Evolutionary conservation across 1,140 invertebrate species (phyloP).

Genomic region (Nephila pilipes): DNA sequence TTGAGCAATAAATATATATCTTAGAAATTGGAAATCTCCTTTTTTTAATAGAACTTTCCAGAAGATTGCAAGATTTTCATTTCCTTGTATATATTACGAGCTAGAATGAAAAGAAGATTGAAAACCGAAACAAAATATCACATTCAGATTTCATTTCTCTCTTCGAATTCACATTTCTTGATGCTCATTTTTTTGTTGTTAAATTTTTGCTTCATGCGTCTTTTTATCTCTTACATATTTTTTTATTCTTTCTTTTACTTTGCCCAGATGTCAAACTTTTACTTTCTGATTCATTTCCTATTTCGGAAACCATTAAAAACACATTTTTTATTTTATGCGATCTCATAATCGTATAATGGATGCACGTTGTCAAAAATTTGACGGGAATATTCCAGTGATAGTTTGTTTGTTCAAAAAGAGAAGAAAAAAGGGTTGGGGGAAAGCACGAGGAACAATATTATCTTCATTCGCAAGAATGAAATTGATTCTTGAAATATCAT

Average conservation of each 20-base stretch:
- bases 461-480: background rate
- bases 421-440: background rate
- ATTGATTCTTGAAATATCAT: constrained; percentile 37
- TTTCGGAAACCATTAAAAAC: constrained; percentile 54
- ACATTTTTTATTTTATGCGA: constrained; percentile 29
- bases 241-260: background rate
- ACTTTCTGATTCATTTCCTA: constrained; percentile 55
- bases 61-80: constrained; percentile 14
- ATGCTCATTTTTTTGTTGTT: background rate
- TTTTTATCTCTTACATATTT: background rate
- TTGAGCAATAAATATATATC: background rate
- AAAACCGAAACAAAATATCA: constrained; percentile 5
- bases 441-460: constrained; percentile 3
- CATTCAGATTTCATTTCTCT: constrained; percentile 12
- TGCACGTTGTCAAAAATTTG: constrained; percentile 30
- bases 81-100: background rate
- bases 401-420: constrained; percentile 5
- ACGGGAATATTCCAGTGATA: constrained; percentile 9
- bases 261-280: constrained; percentile 36
- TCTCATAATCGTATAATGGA: constrained; percentile 48
- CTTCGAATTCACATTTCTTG: constrained; percentile 21
- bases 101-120: background rate
- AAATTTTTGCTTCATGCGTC: background rate
- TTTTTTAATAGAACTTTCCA: background rate
- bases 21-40: background rate